A percentile compares a stretch with the other conserved stretches of the same genome.
Conservation (phyloP, 2,888 invertebrate genomes). For the Agrotis segetum region DNA sequence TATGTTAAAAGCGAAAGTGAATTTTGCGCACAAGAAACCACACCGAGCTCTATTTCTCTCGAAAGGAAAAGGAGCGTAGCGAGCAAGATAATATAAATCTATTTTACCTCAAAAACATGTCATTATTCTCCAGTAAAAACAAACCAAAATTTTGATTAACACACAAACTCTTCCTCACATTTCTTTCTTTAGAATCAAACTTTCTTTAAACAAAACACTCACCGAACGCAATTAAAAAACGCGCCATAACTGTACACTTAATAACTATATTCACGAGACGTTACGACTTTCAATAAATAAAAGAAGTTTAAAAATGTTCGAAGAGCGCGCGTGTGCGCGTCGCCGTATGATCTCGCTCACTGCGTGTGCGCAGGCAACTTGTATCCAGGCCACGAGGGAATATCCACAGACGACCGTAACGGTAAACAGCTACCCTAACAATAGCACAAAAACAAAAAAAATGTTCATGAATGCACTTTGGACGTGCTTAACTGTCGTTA, state of each 20-base stretch:
- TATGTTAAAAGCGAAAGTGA: slow-evolving; percentile 43
- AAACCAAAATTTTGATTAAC: background rate
- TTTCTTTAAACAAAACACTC: slow-evolving; percentile 48
- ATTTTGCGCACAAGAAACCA: slow-evolving; percentile 7
- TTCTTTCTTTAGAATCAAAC: slow-evolving; percentile 16
- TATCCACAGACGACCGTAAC: slow-evolving; percentile 64
- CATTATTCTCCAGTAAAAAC: background rate
- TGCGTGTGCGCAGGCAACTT: slow-evolving; percentile 59
- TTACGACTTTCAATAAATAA: slow-evolving; percentile 47
- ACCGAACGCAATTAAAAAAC: slow-evolving; percentile 56
- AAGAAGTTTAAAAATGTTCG: slow-evolving; percentile 24
- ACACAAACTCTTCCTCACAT: background rate
- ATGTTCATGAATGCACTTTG: slow-evolving; percentile 42
- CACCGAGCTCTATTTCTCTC: slow-evolving; percentile 16
- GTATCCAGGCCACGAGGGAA: slow-evolving; percentile 66
- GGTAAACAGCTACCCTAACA: slow-evolving; percentile 68
- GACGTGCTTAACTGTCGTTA: slow-evolving; percentile 44
- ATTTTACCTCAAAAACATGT: slow-evolving; percentile 5
- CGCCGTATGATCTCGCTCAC: slow-evolving; percentile 57
- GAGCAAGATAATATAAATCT: slow-evolving; percentile 8
- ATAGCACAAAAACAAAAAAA: slow-evolving; percentile 43
- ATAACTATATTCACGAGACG: slow-evolving; percentile 49
- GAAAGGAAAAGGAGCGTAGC: slow-evolving; percentile 41
- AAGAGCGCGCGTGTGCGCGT: slow-evolving; percentile 59
- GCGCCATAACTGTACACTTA: slow-evolving; percentile 58